These are phyloP conservation scores for Melinaea marsaeus DNA, from an alignment of 2,888 invertebrate genomes.

Conservation along the genomic window DNA sequence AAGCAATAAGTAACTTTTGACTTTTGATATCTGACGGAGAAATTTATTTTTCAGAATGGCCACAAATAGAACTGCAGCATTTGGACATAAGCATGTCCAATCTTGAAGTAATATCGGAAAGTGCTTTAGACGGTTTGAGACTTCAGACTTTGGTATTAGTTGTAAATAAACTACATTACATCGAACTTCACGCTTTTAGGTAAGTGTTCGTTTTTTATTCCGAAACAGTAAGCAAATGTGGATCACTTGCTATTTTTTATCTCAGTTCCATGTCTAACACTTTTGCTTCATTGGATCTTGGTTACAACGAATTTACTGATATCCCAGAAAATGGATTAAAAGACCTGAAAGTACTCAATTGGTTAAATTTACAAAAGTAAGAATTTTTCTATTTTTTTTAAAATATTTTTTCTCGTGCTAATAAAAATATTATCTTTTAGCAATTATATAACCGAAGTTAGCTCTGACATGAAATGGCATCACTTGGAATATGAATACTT, in stretches of 20 bases:
- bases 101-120: conserved; percentile 87
- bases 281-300: conserved; percentile 89
- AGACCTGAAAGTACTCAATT: conserved; percentile 85
- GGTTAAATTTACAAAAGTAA: conserved; percentile 91
- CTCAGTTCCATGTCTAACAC: conserved; percentile 89
- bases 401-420: conserved; percentile 38
- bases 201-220: conserved; percentile 48
- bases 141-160: conserved; percentile 89
- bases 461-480: conserved; percentile 87
- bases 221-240: background rate
- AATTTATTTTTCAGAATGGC: conserved; percentile 80
- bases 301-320: conserved; percentile 88
- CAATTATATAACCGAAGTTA: conserved; percentile 86
- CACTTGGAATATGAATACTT: conserved; percentile 84
- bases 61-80: conserved; percentile 87
- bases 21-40: conserved; percentile 13
- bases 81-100: conserved; percentile 90
- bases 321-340: conserved; percentile 85
- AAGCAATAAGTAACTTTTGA: conserved; percentile 13
- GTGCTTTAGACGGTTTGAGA: conserved; percentile 85
- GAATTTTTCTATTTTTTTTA: conserved; percentile 53
- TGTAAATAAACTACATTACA: conserved; percentile 88
- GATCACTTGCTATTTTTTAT: conserved; percentile 52
- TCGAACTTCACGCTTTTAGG: conserved; percentile 89
- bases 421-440: conserved; percentile 55